Evolutionary conservation across 2,113 vertebrate genomes (phyloP).

Genomic region (Nycticebus coucang): DNA sequence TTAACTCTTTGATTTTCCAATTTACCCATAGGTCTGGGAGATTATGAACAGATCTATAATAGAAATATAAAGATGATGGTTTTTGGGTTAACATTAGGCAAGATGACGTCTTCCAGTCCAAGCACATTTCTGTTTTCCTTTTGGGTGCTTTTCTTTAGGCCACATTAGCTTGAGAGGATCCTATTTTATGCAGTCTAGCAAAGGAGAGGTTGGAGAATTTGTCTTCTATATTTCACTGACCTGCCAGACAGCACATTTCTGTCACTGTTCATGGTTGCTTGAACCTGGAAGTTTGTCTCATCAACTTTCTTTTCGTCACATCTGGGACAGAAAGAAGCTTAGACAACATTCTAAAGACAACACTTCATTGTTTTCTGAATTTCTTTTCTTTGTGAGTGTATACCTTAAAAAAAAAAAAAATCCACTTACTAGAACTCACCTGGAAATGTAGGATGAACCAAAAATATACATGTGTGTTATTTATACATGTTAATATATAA

Average conservation of each 20-base stretch:
- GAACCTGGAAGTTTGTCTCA: background rate
- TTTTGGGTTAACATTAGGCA: background rate
- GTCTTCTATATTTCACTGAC: background rate
- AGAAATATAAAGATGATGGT: constrained; percentile 6
- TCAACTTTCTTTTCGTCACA: background rate
- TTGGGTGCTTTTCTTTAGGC: background rate
- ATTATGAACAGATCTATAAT: background rate
- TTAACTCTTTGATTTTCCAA: background rate
- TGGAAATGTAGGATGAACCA: background rate
- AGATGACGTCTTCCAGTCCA: background rate
- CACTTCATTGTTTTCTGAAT: background rate
- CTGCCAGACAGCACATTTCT: background rate
- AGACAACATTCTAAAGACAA: background rate
- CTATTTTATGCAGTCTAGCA: background rate
- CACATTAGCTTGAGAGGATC: background rate
- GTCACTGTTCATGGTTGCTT: background rate
- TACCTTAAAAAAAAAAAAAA: background rate
- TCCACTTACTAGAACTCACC: background rate
- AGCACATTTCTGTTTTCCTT: background rate
- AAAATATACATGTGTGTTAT: background rate
- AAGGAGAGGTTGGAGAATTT: too few relatives aligned
- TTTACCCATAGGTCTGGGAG: background rate
- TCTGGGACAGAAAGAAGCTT: background rate
- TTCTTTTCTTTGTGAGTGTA: background rate
- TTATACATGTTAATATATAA: background rate